Conservation (phyloP, 1,140 invertebrate species). For the Calliphora vicina region DNA sequence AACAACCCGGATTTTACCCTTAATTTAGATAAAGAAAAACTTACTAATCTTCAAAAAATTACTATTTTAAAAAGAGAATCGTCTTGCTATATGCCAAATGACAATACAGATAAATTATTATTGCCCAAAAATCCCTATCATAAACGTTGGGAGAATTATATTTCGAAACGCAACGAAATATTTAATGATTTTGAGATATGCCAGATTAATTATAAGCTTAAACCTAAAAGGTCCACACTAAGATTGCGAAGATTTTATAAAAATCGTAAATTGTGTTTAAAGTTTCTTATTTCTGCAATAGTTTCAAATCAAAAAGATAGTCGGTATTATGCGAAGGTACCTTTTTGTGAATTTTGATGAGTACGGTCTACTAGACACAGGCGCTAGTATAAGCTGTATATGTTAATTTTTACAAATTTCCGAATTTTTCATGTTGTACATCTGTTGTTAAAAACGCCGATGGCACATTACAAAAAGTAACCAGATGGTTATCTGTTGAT, state of each 20-base stretch:
- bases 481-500: not conserved
- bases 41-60: not conserved
- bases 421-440: too few relatives aligned
- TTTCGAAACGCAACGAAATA: not conserved
- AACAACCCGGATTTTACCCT: too few relatives aligned
- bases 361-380: too few relatives aligned
- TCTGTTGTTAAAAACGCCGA: conserved; percentile 27
- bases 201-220: not conserved
- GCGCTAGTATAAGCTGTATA: not conserved
- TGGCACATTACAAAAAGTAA: not conserved
- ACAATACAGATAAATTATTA: not conserved
- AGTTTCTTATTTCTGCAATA: not conserved
- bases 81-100: not conserved
- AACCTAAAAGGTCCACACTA: not conserved
- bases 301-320: not conserved
- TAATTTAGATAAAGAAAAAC: not conserved
- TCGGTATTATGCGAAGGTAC: not conserved
- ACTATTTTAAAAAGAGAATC: not conserved
- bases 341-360: conserved; percentile 21
- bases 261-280: not conserved
- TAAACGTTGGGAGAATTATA: not conserved
- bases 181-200: not conserved
- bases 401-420: too few relatives aligned
- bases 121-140: not conserved
- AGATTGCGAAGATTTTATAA: not conserved